A percentile compares a stretch with the other conserved stretches of the same genome.
Evolutionary conservation across 1,140 invertebrate species (phyloP).

Genomic region (Drosophila tristis): DNA sequence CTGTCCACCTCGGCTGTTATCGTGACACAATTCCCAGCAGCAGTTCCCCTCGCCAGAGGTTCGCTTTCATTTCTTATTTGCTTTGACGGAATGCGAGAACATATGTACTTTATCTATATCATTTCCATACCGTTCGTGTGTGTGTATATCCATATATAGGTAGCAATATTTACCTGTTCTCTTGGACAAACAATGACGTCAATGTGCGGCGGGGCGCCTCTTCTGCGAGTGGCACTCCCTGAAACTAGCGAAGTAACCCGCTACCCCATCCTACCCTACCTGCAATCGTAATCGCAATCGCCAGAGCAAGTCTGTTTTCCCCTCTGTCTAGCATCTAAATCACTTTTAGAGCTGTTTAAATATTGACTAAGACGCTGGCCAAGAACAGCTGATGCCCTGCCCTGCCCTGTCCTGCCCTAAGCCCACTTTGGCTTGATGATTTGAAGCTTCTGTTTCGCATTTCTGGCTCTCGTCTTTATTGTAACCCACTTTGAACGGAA

Average conservation of each 20-base stretch:
- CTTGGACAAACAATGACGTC: conserved; percentile 72
- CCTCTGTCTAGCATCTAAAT: neutral
- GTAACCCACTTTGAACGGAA: conserved; percentile 48
- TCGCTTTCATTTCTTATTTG: conserved; percentile 33
- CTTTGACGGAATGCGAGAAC: conserved; percentile 40
- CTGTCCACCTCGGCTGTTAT: conserved; percentile 31
- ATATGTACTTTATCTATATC: conserved; percentile 13
- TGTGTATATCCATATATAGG: no score
- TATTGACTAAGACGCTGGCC: conserved; percentile 42
- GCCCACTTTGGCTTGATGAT: neutral
- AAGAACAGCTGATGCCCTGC: conserved; percentile 46
- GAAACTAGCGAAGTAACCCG: neutral
- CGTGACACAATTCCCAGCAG: conserved; percentile 64
- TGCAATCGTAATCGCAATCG: neutral
- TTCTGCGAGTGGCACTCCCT: conserved; percentile 21
- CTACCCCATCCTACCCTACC: neutral
- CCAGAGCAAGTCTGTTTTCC: neutral
- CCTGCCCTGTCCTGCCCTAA: conserved; percentile 1
- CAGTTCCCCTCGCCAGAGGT: conserved; percentile 24
- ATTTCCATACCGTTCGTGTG: no score
- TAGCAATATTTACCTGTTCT: conserved; percentile 13
- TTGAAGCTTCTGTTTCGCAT: conserved; percentile 39
- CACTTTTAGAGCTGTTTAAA: conserved; percentile 30
- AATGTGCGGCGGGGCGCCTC: conserved; percentile 21
- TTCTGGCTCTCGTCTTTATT: conserved; percentile 10